These are phyloP conservation scores for Caranx melampygus DNA, from an alignment of 2,113 vertebrate genomes.

Conservation along the genomic window DNA sequence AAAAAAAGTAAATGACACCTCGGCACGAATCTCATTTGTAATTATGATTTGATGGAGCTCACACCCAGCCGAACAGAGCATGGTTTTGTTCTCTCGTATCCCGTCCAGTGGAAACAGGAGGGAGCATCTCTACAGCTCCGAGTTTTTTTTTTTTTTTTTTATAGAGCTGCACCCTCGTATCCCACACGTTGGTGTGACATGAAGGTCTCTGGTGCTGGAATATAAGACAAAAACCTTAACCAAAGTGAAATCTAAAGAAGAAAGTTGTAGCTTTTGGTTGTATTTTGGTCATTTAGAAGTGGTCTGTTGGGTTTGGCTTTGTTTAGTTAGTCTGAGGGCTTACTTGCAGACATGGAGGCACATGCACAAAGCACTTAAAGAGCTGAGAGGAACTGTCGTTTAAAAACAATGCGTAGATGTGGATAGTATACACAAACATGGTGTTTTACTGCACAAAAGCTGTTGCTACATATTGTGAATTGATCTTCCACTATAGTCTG, in stretches of 20 bases:
- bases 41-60: conserved; percentile 36
- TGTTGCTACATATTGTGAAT: conserved; percentile 64
- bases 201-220: conserved; percentile 26
- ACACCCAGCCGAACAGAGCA: conserved; percentile 22
- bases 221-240: conserved; percentile 46
- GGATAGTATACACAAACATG: conserved; percentile 31
- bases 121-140: conserved; percentile 3
- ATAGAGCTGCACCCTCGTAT: conserved; percentile 5
- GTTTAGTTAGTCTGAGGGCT: conserved; percentile 67
- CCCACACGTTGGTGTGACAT: neutral
- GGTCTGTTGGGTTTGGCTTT: conserved; percentile 70
- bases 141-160: neutral
- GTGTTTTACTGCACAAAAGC: conserved; percentile 58
- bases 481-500: conserved; percentile 63
- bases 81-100: conserved; percentile 1
- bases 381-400: conserved; percentile 68
- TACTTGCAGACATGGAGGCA: conserved; percentile 72
- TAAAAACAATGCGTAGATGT: conserved; percentile 35
- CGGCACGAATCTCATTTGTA: conserved; percentile 38
- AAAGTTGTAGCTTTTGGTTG: conserved; percentile 79
- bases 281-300: conserved; percentile 80
- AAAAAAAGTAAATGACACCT: conserved; percentile 50
- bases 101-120: neutral
- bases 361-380: conserved; percentile 52
- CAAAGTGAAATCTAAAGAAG: conserved; percentile 48